Conservation (phyloP, 2,113 vertebrate genomes). For the Larimichthys crocea region DNA sequence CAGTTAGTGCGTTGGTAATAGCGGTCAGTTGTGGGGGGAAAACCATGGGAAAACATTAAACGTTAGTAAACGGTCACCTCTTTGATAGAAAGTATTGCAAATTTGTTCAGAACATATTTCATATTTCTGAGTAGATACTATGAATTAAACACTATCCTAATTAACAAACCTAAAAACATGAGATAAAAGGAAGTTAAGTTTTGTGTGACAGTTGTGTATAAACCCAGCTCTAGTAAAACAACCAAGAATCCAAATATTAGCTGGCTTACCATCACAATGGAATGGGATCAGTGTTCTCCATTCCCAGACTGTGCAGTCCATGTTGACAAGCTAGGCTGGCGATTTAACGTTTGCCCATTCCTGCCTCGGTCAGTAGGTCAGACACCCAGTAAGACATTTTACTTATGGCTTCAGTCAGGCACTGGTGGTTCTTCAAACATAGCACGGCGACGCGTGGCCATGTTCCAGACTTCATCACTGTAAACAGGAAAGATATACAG, state of each 20-base stretch:
- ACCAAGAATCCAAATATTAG: neutral
- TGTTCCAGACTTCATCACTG: conserved; percentile 16
- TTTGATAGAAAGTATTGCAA: neutral
- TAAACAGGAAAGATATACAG: neutral
- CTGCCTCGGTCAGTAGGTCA: neutral
- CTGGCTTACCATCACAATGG: conserved; percentile 10
- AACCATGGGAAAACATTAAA: neutral
- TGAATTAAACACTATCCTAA: neutral
- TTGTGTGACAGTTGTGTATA: neutral
- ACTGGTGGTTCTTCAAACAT: conserved; percentile 36
- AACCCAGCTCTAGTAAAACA: neutral
- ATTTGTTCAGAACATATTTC: neutral
- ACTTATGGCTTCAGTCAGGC: conserved; percentile 49
- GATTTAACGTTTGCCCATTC: neutral
- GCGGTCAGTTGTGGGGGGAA: fast-evolving
- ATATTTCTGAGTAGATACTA: no score
- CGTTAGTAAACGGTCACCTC: neutral
- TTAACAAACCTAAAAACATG: neutral
- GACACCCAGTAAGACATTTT: neutral
- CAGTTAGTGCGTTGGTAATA: neutral
- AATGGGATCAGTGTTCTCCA: neutral
- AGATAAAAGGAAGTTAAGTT: neutral
- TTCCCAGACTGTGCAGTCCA: neutral
- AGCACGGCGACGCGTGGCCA: neutral
- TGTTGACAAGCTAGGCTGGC: neutral